Conservation (phyloP, 2,797 vertebrate species). For the Helostoma temminkii region DNA sequence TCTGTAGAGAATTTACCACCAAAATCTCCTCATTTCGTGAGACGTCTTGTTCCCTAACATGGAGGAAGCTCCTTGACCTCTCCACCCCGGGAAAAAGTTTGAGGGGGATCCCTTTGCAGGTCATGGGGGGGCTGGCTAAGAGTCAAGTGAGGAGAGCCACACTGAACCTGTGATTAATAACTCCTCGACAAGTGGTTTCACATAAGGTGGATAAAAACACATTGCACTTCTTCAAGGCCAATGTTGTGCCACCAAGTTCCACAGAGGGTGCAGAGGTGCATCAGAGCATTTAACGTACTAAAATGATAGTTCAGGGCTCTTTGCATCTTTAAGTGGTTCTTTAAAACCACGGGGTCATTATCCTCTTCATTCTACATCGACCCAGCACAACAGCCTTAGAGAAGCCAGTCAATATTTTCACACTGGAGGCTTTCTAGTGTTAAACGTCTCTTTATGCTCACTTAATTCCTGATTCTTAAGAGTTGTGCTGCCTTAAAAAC, state of each 20-base stretch:
- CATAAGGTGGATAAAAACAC: conserved; percentile 62
- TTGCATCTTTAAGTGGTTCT: conserved; percentile 66
- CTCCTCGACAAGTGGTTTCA: conserved; percentile 69
- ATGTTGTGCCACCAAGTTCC: conserved; percentile 36
- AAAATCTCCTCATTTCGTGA: not conserved
- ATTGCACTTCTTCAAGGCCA: conserved; percentile 65
- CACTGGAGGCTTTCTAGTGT: conserved; percentile 59
- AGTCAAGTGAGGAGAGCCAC: conserved; percentile 66
- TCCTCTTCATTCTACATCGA: conserved; percentile 63
- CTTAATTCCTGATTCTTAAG: conserved; percentile 41
- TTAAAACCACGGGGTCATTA: conserved; percentile 43
- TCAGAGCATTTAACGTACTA: conserved; percentile 15
- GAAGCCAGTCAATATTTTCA: conserved; percentile 77
- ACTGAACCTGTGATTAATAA: conserved; percentile 70
- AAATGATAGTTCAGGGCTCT: conserved; percentile 26
- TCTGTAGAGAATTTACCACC: not conserved
- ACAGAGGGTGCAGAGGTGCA: not conserved
- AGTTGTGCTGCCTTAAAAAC: conserved; percentile 9
- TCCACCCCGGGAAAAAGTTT: not conserved
- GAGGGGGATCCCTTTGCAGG: not conserved
- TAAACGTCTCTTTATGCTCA: conserved; percentile 47
- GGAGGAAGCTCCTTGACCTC: conserved; percentile 18
- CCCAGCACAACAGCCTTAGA: conserved; percentile 38
- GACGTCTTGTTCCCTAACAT: not conserved
- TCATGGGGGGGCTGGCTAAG: not conserved